Evolutionary conservation across 2,797 vertebrate genomes (phyloP), one percentile per base, ranked within the genome.

Genomic region (Astyanax mexicanus): DNA sequence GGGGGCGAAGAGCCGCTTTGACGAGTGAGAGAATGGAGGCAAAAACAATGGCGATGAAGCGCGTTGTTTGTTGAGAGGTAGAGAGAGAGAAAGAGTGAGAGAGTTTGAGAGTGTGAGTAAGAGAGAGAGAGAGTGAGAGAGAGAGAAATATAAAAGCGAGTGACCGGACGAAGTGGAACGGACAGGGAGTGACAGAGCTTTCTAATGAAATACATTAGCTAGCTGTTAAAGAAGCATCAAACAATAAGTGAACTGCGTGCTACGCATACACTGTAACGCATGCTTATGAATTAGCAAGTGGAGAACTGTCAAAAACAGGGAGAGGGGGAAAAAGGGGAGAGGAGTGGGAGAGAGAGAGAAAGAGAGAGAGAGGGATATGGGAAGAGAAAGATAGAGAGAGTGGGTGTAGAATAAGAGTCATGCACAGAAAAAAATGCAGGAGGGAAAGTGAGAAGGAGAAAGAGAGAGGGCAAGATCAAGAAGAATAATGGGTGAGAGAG

Each of bases 191-290:
- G 88, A 91, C 89, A 87, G 85, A 72, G 49, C 65, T 82, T 84
- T 85, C 82, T 90, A 88, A 91, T 90, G 86, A 91, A 93, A 90
- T 89, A 86, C 84, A 92, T 92, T 86, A 94, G 86, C 83, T 86
- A 84, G 84, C 86, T 88, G 89, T 89, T 89, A 86, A 88, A 87
- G 80, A 91, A 88, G 86, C 77, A 82, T 57, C 77, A 84, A 84
- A 90, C 87, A 83, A 85, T 84, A 69, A 84, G 84, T 58, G 68
- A 61, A 7, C 77, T 77, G 71, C 66, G 81, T 83, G 76, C 77
- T 83, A 75, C 35, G 38, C 80, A 74, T 62, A 76, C 61, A 54
- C 71, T 73, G 84, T 78, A 79, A 84, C 72, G 67, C 77, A 78
- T 60, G 80, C 74, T 55, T 62, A 19, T n/a, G 61, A 65, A 78